Evolutionary conservation across 2,113 vertebrate species (phyloP), one percentile per base, ranked within the genome.

Genomic region (Polypterus senegalus): DNA sequence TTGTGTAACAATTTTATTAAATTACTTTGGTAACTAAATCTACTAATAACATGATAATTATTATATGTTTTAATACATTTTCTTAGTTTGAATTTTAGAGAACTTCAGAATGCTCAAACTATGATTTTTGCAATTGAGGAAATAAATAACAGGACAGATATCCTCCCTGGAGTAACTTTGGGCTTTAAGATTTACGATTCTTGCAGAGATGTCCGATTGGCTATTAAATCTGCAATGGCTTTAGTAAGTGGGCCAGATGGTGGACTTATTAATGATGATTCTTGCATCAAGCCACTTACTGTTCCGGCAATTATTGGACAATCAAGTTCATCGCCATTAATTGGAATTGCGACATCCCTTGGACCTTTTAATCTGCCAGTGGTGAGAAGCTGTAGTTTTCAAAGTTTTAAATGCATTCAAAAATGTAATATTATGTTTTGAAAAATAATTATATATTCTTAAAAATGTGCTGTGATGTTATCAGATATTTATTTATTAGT

Each of bases 401-500:
- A 43, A 11, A 58, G 7, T 58, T 58, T 7, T 7, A 58, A 56
- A 56, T n/a, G 5, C 53, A 4, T 47, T 61, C 48, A 57, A 61
- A 74, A 67, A 72, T 74, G 53, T 72, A 70, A 57, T 67, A 74
- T 62, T 74, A 68, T 62, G 71, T 68, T 43, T 70, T 65, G 6
- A 44, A 44, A 43, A 58, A 58, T 45, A 5, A 3, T 66, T 77
- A 74, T 8, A 78, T 81, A 54, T 75, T 81, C 52, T 70, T 74
- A 47, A 81, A 73, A 3, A 66, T 79, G 58, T 77, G 81, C 52
- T 85, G 79, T 71, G 81, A 86, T 70, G 73, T 27, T 83, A 77
- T 79, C 70, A 80, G 46, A 79, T 79, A 47, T 73, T 75, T 3
- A 64, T 83, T 9, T 70, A 73, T 63, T 71, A 68, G 58, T 76